phyloP scores from a whole-genome alignment of 1,140 invertebrate species.

The Drosophila ohnishii region DNA sequence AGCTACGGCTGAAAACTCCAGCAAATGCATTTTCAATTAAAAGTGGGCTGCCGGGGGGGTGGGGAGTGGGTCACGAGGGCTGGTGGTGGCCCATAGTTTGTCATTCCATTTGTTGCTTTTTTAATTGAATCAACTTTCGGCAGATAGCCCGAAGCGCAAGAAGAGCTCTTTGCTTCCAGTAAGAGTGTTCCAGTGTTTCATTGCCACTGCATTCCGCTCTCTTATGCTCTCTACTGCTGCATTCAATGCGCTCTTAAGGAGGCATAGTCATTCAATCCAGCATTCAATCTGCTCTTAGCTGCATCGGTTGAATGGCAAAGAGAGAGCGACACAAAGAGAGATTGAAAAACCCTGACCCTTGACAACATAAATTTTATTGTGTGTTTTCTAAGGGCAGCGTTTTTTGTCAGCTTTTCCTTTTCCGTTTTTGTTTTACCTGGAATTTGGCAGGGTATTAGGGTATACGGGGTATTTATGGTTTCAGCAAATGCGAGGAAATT shows the following conservation, averaged over 20 bases:
- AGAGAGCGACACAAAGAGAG: background rate
- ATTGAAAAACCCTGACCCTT: slow-evolving; percentile 56
- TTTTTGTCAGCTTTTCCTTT: slow-evolving; percentile 12
- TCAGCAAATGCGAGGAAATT: rapidly evolving
- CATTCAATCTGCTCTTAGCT: slow-evolving; percentile 25
- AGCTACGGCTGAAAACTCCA: slow-evolving; percentile 16
- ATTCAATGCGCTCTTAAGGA: slow-evolving; percentile 15
- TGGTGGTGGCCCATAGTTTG: slow-evolving; percentile 7
- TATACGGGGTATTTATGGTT: background rate
- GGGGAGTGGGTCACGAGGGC: background rate
- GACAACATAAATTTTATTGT: slow-evolving; percentile 69
- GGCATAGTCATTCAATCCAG: background rate
- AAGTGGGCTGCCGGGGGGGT: background rate
- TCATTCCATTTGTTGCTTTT: slow-evolving; percentile 60
- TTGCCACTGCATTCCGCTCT: slow-evolving; percentile 47
- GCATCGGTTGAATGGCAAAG: slow-evolving; percentile 3
- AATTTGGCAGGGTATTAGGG: background rate
- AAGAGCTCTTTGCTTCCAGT: slow-evolving; percentile 46
- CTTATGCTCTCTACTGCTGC: slow-evolving; percentile 1
- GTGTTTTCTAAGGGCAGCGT: slow-evolving; percentile 29
- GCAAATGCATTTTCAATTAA: slow-evolving; percentile 59
- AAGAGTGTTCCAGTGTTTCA: slow-evolving; percentile 38
- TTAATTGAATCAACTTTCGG: slow-evolving; percentile 39
- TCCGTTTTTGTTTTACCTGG: slow-evolving; percentile 19
- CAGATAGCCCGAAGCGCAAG: slow-evolving; percentile 11